phyloP scores from a whole-genome alignment of 2,113 vertebrate genomes.

The Xyrauchen texanus region DNA sequence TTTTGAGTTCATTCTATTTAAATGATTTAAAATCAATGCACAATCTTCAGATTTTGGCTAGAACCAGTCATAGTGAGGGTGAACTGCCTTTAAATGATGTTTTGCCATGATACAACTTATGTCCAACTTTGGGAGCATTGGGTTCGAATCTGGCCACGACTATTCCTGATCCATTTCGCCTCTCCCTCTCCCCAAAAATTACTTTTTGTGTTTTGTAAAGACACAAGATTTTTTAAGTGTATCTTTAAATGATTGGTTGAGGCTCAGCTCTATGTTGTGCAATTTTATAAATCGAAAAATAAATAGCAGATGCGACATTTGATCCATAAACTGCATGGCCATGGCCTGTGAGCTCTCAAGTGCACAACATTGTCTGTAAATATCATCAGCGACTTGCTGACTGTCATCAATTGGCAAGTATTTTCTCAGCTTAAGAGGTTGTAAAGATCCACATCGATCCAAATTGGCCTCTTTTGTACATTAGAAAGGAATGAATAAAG shows the following conservation, averaged over 20 bases:
- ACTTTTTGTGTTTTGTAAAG: too few relatives aligned
- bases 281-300: neutral
- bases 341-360: neutral
- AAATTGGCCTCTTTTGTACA: neutral
- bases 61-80: too few relatives aligned
- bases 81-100: too few relatives aligned
- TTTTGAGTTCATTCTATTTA: neutral
- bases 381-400: neutral
- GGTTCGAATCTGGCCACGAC: too few relatives aligned
- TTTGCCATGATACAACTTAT: too few relatives aligned
- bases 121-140: too few relatives aligned
- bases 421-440: conserved; percentile 6
- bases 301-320: neutral
- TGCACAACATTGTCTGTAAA: neutral
- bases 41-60: neutral
- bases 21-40: neutral
- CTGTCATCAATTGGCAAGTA: conserved; percentile 17
- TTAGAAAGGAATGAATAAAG: conserved; percentile 1
- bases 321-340: conserved; percentile 9
- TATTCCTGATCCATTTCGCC: too few relatives aligned
- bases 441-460: conserved; percentile 33
- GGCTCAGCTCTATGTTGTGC: too few relatives aligned
- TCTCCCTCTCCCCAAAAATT: too few relatives aligned
- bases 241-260: too few relatives aligned
- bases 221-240: too few relatives aligned